A percentile compares a stretch with the other conserved stretches of the same genome.
phyloP scores from a whole-genome alignment of 2,888 invertebrate genomes.

The Drosophila sordidula region DNA sequence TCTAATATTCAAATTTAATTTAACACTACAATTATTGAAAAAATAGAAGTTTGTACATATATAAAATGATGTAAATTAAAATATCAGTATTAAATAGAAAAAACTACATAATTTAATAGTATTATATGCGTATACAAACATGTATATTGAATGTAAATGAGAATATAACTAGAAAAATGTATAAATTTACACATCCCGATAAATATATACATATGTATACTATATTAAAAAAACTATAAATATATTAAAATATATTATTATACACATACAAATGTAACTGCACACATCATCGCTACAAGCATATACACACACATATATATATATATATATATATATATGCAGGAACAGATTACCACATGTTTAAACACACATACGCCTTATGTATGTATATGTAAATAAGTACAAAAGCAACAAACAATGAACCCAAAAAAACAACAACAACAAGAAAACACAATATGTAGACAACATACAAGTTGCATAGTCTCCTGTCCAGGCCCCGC shows the following conservation, averaged over 20 bases:
- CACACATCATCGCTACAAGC: background rate
- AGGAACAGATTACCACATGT: background rate
- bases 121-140: too few relatives aligned
- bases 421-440: constrained; percentile 22
- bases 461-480: constrained; percentile 66
- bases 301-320: background rate
- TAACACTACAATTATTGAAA: too few relatives aligned
- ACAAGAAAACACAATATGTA: constrained; percentile 43
- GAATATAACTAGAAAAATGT: too few relatives aligned
- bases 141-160: background rate
- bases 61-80: background rate
- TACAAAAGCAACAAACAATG: constrained; percentile 37
- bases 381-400: constrained; percentile 13
- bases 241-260: too few relatives aligned
- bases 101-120: too few relatives aligned
- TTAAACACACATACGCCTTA: constrained; percentile 1
- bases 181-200: too few relatives aligned
- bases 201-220: background rate
- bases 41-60: too few relatives aligned
- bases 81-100: background rate
- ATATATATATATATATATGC: background rate
- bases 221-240: background rate
- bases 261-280: background rate
- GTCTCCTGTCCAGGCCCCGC: constrained; percentile 73
- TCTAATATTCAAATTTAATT: too few relatives aligned